Evolutionary conservation across 2,888 invertebrate species (phyloP).

Genomic region (Athalia rosae): DNA sequence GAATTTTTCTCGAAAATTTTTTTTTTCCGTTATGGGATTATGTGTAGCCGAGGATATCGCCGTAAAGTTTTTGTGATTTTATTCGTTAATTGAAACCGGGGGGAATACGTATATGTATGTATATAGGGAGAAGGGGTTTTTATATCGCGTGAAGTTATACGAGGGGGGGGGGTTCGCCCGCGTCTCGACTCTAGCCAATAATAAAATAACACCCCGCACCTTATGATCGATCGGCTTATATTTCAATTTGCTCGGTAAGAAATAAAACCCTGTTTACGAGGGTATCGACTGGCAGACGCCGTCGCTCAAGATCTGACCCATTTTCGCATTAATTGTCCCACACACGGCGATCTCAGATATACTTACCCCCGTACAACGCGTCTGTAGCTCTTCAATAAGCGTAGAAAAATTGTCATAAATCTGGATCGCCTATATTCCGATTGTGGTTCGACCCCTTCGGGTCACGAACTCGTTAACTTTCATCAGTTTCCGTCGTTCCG

Average conservation of each 20-base stretch:
- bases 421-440: constrained; percentile 3
- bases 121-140: not conserved
- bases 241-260: constrained; percentile 62
- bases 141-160: constrained; percentile 30
- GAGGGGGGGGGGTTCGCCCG: not conserved
- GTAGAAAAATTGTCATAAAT: constrained; percentile 36
- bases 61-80: not conserved
- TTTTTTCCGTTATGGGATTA: no score
- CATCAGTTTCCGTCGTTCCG: no score
- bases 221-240: constrained; percentile 61
- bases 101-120: not conserved
- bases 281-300: constrained; percentile 49
- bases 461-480: no score
- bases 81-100: constrained; percentile 21
- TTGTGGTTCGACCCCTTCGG: no score
- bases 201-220: constrained; percentile 49
- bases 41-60: no score
- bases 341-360: not conserved
- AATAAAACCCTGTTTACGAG: constrained; percentile 62
- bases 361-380: not conserved
- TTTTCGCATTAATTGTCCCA: constrained; percentile 33
- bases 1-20: no score
- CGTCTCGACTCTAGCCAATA: constrained; percentile 17
- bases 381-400: constrained; percentile 12
- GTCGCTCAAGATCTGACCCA: constrained; percentile 29